Evolutionary conservation across 2,888 invertebrate species (phyloP).

Genomic region (Dynastes tityus): DNA sequence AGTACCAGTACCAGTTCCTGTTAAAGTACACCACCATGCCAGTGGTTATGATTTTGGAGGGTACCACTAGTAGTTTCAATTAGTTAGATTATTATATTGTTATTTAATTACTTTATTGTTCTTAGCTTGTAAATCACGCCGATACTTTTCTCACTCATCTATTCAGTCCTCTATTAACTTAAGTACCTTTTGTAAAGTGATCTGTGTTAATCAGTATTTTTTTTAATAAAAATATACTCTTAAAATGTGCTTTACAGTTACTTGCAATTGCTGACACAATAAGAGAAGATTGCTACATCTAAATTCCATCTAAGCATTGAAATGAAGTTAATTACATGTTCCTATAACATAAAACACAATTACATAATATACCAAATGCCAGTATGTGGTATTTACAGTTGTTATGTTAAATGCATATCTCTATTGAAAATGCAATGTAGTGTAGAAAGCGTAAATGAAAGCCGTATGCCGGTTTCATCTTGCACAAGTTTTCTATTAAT

Average conservation of each 20-base stretch:
- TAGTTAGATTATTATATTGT: conserved; percentile 51
- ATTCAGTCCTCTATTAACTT: conserved; percentile 15
- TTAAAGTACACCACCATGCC: conserved; percentile 75
- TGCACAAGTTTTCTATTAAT: conserved; percentile 42
- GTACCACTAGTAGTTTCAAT: conserved; percentile 52
- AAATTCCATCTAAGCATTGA: not conserved
- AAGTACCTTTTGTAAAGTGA: conserved; percentile 44
- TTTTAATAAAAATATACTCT: conserved; percentile 42
- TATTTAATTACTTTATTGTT: conserved; percentile 51
- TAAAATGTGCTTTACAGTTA: conserved; percentile 6
- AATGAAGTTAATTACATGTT: not conserved
- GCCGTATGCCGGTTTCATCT: conserved; percentile 44
- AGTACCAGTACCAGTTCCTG: conserved; percentile 79
- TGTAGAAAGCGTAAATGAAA: conserved; percentile 52
- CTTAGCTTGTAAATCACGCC: conserved; percentile 51
- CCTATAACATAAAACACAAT: too few species aligned
- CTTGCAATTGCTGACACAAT: not conserved
- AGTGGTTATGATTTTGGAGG: conserved; percentile 63
- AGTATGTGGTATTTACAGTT: conserved; percentile 7
- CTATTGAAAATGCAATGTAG: conserved; percentile 29
- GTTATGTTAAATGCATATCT: conserved; percentile 6
- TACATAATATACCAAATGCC: conserved; percentile 7
- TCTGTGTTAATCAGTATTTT: conserved; percentile 49
- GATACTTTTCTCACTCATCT: conserved; percentile 34
- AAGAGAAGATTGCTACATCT: not conserved